Evolutionary conservation across 2,888 invertebrate species (phyloP).

Genomic region (Epistrophe grossulariae): DNA sequence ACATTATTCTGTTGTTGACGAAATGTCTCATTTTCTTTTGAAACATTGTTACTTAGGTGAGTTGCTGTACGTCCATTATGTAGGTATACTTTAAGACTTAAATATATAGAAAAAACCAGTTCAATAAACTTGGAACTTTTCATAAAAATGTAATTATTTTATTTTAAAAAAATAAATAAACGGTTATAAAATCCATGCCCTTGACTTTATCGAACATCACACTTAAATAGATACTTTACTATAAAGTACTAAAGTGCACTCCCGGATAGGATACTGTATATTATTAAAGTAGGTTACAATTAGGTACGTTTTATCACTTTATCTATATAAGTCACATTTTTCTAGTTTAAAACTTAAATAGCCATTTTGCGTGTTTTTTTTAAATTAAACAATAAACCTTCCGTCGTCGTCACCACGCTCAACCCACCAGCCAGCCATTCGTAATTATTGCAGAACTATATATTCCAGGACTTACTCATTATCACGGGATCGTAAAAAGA

Average conservation of each 20-base stretch:
- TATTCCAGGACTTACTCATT: conserved; percentile 81
- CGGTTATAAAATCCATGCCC: neutral
- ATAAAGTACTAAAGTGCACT: neutral
- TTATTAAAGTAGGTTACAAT: neutral
- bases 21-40: neutral
- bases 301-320: neutral
- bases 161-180: neutral
- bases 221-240: neutral
- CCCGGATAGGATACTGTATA: neutral
- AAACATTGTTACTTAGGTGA: no score
- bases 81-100: neutral
- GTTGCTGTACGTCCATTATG: no score
- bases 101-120: neutral
- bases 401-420: neutral
- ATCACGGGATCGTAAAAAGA: conserved; percentile 82
- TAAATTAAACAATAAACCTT: conserved; percentile 25
- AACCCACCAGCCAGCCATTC: neutral
- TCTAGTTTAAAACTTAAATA: conserved; percentile 48
- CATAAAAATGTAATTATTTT: neutral
- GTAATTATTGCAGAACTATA: neutral
- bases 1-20: no score
- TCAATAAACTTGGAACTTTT: conserved; percentile 1
- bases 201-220: neutral
- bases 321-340: conserved; percentile 39
- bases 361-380: conserved; percentile 60